Percentiles rank a stretch among this genome's conserved stretches.
These are phyloP conservation scores for Amorpha juglandis DNA, from an alignment of 2,888 invertebrate species.

Conservation along the genomic window DNA sequence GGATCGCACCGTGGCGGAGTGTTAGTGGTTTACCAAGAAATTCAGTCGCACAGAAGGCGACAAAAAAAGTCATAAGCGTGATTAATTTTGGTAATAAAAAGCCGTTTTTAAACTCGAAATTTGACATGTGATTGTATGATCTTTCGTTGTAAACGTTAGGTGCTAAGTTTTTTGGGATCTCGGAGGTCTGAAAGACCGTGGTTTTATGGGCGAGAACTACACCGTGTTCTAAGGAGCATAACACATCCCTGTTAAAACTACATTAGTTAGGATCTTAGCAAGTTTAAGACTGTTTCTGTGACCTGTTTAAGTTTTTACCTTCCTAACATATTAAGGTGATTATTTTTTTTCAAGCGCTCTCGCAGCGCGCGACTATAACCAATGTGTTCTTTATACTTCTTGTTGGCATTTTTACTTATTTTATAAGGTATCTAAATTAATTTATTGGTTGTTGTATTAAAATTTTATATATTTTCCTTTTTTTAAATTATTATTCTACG, in stretches of 20 bases:
- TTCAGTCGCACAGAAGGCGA: conserved; percentile 54
- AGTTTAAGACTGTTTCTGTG: conserved; percentile 85
- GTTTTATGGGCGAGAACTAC: conserved; percentile 69
- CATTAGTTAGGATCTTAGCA: conserved; percentile 83
- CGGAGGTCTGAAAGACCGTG: conserved; percentile 55
- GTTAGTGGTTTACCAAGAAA: conserved; percentile 15
- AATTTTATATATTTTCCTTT: conserved; percentile 76
- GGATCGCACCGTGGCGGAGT: not conserved
- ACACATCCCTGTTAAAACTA: conserved; percentile 83
- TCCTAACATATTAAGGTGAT: conserved; percentile 74
- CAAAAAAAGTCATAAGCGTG: conserved; percentile 62
- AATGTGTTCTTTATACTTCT: conserved; percentile 84
- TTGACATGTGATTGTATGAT: conserved; percentile 72
- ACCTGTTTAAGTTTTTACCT: conserved; percentile 84
- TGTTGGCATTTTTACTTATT: conserved; percentile 85
- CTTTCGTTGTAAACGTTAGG: conserved; percentile 65
- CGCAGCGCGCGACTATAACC: conserved; percentile 64
- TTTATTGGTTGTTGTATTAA: conserved; percentile 84
- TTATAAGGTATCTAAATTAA: conserved; percentile 83
- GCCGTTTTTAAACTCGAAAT: conserved; percentile 57
- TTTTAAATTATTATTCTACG: conserved; percentile 79
- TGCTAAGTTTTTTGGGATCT: conserved; percentile 76
- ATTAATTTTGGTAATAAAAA: conserved; percentile 62
- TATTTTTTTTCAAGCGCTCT: conserved; percentile 56
- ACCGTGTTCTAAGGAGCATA: conserved; percentile 82